Conservation (phyloP, 1,140 invertebrate genomes). For the Rhagoletis zephyria region DNA sequence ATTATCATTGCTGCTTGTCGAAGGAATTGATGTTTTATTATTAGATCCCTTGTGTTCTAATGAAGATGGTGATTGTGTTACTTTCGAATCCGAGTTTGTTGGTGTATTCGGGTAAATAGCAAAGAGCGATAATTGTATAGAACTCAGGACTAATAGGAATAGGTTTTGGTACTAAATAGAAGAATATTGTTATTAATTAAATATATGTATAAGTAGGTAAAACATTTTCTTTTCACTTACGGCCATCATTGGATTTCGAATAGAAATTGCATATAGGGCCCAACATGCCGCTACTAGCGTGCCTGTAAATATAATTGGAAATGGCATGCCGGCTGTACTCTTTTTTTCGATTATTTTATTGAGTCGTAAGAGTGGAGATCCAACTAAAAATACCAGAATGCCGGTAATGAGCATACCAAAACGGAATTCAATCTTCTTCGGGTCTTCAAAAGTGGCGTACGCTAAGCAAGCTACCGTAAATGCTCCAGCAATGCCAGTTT, state of each 20-base stretch:
- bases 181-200: background rate
- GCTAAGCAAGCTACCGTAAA: constrained; percentile 77
- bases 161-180: constrained; percentile 80
- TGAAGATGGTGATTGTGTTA: constrained; percentile 71
- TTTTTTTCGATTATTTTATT: constrained; percentile 82
- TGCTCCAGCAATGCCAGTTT: constrained; percentile 75
- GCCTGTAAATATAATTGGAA: constrained; percentile 85
- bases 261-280: constrained; percentile 86
- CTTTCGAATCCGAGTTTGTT: background rate
- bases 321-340: constrained; percentile 85
- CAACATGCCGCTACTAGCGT: constrained; percentile 83
- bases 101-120: constrained; percentile 77
- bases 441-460: constrained; percentile 79
- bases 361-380: constrained; percentile 80
- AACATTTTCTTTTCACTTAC: constrained; percentile 76
- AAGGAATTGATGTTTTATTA: constrained; percentile 36
- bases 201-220: background rate
- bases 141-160: constrained; percentile 77
- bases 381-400: constrained; percentile 80
- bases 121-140: constrained; percentile 79
- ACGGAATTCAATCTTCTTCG: constrained; percentile 78
- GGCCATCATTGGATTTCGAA: constrained; percentile 84
- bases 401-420: constrained; percentile 81
- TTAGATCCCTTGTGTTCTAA: constrained; percentile 50
- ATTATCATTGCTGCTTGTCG: background rate